phyloP scores from a whole-genome alignment of 1,140 invertebrate genomes.

The Drosophila fuyamai region DNA sequence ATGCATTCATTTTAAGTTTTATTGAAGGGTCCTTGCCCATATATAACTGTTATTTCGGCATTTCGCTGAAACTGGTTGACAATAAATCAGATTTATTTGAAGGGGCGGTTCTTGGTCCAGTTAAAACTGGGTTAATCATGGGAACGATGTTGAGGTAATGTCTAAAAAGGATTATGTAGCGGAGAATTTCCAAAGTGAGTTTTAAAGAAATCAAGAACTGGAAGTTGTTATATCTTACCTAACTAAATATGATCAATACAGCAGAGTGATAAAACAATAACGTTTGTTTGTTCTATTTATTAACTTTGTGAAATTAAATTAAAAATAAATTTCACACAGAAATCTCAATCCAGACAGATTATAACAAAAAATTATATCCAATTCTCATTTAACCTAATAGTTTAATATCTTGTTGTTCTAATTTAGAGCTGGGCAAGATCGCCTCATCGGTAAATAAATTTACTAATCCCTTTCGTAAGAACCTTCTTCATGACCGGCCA shows the following conservation, averaged over 20 bases:
- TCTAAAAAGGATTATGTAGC: not conserved
- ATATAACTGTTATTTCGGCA: slow-evolving; percentile 53
- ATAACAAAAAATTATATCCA: no score
- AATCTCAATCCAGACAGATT: no score
- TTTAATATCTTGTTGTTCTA: not conserved
- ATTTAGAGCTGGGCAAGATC: not conserved
- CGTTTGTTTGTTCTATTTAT: no score
- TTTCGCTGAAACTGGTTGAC: slow-evolving; percentile 49
- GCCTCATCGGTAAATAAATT: not conserved
- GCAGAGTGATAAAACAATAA: no score
- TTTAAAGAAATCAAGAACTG: no score
- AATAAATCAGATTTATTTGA: slow-evolving; percentile 49
- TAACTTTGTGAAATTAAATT: no score
- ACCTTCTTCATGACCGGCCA: not conserved
- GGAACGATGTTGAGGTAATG: slow-evolving; percentile 8
- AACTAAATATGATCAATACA: no score
- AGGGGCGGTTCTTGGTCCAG: not conserved
- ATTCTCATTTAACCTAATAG: not conserved
- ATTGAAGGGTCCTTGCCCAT: slow-evolving; percentile 37
- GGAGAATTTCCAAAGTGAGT: not conserved
- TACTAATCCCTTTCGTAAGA: not conserved
- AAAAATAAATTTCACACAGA: no score
- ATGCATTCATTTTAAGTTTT: slow-evolving; percentile 54
- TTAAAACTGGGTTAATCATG: slow-evolving; percentile 46
- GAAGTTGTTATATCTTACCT: no score